Base-by-base conservation (phyloP, 2,113 vertebrate genomes). In the Labeo rohita region DNA sequence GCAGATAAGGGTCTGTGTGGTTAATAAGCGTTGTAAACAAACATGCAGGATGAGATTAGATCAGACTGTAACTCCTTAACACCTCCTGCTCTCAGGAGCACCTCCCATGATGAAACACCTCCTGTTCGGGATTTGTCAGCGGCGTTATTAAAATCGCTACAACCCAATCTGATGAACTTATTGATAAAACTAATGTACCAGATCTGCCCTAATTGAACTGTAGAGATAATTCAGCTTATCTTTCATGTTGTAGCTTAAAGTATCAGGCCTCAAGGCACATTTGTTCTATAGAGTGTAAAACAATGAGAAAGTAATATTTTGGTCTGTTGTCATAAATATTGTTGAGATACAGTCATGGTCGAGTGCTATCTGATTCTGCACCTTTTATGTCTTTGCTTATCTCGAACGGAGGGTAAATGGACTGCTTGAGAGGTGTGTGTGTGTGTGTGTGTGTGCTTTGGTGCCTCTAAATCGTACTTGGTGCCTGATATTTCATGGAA, bases 101-200 rank as follows among this genome's bases (percentile, higher is more conserved):
- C 61, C 45, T 10, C 84, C 59, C 47, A 23, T 87, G 89, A 86
- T 76, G 45, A 82, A 86, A 11, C 63, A 52, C 78, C 84, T 81
- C 68, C 66, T 56, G 49, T 76, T 82, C 50, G 1, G 45, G 74
- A 65, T 77, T 68, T 83, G 78, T 78, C 85, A 79, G 86, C 61
- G n/a, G 56, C n/a, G 13, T 61, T 86, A 70, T 84, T 77, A 81
- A 80, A 88, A 66, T 49, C 73, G 49, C 86, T 70, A 50, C 84
- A 85, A 63, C 66, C 68, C 54, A 63, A 76, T 84, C 76, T 56
- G 85, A 86, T 86, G 84, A 85, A 86, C 65, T 80, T 86, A 89
- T 87, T 87, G 84, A 90, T 89, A 75, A 86, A 88, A 70, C 88
- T 83, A 90, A 89, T 90, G 89, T 87, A 89, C 84, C 89, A 74